Percentiles rank a stretch among this genome's conserved stretches.
These are phyloP conservation scores for Aphelenchoides bicaudatus DNA, from an alignment of 2,888 invertebrate species.

Conservation along the genomic window DNA sequence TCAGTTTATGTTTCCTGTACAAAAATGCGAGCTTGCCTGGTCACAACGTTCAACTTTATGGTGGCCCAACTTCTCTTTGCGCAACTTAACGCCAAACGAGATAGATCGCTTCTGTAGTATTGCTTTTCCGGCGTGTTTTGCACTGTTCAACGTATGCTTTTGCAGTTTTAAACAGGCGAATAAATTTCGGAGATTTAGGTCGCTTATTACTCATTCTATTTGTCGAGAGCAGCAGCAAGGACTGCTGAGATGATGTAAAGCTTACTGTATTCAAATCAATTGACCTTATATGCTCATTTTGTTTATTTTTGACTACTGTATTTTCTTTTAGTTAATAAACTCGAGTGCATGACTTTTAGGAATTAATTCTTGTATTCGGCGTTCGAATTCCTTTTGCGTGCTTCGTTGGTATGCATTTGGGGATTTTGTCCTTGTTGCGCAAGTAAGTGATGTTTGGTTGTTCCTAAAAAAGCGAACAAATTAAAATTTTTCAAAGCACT, in stretches of 20 bases:
- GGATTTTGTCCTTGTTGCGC: too few species aligned
- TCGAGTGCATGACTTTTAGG: too few species aligned
- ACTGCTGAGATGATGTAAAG: neutral
- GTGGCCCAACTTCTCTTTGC: conserved; percentile 21
- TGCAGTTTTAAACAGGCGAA: conserved; percentile 5
- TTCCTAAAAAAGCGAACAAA: too few species aligned
- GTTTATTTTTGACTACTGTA: neutral
- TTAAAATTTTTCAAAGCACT: too few species aligned
- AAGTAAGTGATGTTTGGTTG: too few species aligned
- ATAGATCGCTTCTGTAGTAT: conserved; percentile 52
- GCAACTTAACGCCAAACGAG: conserved; percentile 48
- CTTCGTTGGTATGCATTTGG: too few species aligned
- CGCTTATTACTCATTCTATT: conserved; percentile 56
- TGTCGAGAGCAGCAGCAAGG: conserved; percentile 25
- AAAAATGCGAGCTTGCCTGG: conserved; percentile 33
- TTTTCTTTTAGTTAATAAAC: too few species aligned
- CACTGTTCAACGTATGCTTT: conserved; percentile 59
- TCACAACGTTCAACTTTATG: conserved; percentile 21
- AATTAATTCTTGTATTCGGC: too few species aligned
- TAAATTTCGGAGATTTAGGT: conserved; percentile 44
- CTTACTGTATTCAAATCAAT: neutral
- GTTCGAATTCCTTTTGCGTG: too few species aligned
- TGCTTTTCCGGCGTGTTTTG: conserved; percentile 57
- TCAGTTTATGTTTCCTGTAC: conserved; percentile 49
- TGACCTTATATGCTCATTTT: neutral